A percentile compares a stretch with the other conserved stretches of the same genome.
These are phyloP conservation scores for Quadroppia sp. DNA, from an alignment of 2,888 invertebrate genomes.

Conservation along the genomic window DNA sequence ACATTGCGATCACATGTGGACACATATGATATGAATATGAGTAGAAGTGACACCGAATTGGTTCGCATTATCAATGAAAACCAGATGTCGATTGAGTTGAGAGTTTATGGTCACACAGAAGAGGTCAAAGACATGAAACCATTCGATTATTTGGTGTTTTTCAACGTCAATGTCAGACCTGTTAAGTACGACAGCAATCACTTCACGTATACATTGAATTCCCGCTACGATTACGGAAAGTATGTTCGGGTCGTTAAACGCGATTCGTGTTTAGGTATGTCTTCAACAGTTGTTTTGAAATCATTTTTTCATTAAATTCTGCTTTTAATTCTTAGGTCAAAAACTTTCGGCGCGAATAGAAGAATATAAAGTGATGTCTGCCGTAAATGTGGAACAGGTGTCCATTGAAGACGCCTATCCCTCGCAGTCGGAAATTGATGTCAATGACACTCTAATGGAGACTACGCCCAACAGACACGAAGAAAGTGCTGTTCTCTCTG, in stretches of 20 bases:
- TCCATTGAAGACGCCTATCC: not conserved
- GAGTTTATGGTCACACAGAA: constrained; percentile 26
- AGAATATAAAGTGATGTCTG: constrained; percentile 29
- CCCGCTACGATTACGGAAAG: not conserved
- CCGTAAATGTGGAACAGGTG: not conserved
- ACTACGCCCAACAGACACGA: not conserved
- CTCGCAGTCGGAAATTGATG: not conserved
- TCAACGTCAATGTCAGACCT: constrained; percentile 13
- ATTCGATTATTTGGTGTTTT: constrained; percentile 34
- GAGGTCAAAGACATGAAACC: constrained; percentile 17
- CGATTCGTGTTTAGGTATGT: constrained; percentile 29
- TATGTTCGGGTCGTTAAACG: constrained; percentile 9
- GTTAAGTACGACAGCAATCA: not conserved
- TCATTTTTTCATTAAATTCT: not conserved
- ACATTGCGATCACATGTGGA: not conserved
- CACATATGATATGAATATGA: not conserved
- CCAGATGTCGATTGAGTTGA: not conserved
- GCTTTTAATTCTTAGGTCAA: not conserved
- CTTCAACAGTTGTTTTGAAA: not conserved
- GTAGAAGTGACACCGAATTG: constrained; percentile 6
- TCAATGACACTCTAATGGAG: not conserved
- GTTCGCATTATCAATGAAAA: constrained; percentile 7
- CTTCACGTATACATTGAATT: not conserved
- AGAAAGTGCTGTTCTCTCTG: not conserved
- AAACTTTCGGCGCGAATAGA: not conserved